Percentiles rank a stretch among this genome's conserved stretches.
These are phyloP conservation scores for Periplaneta americana DNA, from an alignment of 1,140 invertebrate genomes.

Conservation along the genomic window DNA sequence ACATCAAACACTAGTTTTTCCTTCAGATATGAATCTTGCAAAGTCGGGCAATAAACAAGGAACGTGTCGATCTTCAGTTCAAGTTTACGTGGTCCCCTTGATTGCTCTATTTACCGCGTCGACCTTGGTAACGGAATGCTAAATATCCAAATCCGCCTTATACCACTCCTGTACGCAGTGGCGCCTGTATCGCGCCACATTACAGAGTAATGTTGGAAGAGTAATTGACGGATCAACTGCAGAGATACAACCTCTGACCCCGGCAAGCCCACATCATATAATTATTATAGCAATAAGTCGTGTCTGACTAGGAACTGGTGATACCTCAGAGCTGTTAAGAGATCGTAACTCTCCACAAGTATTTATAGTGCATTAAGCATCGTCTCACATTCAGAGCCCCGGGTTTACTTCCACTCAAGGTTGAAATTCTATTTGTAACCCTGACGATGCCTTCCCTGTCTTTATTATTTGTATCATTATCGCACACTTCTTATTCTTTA, in stretches of 20 bases:
- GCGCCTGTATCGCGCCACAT: background rate
- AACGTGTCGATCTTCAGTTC: background rate
- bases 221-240: background rate
- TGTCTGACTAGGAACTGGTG: background rate
- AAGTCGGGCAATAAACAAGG: background rate
- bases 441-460: too few species aligned
- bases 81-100: background rate
- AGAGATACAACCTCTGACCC: background rate
- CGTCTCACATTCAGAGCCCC: background rate
- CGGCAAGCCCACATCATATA: background rate
- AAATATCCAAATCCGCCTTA: background rate
- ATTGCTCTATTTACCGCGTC: background rate
- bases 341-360: background rate
- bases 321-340: background rate
- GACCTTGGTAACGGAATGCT: background rate
- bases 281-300: background rate
- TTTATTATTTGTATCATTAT: too few species aligned
- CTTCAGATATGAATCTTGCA: too few species aligned
- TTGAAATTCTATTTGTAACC: too few species aligned
- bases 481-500: too few species aligned
- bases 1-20: too few species aligned
- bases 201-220: background rate
- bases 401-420: background rate
- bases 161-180: background rate
- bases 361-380: background rate